Conservation (phyloP, 2,113 vertebrate genomes). For the Lasiurus borealis region DNA sequence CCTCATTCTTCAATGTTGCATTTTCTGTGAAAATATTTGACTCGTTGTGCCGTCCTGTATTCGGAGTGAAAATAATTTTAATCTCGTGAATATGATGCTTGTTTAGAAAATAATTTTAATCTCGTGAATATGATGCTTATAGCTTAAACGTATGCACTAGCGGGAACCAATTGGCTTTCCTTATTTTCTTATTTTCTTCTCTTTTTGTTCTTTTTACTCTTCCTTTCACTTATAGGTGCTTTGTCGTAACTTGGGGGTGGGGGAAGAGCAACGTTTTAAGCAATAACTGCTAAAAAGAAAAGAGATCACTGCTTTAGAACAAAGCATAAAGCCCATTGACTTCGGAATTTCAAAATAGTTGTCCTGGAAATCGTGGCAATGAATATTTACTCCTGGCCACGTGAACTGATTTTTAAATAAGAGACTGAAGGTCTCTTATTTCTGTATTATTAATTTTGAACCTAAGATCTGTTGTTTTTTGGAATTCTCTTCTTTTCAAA, state of each 20-base stretch:
- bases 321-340: neutral
- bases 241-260: neutral
- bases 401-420: neutral
- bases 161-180: neutral
- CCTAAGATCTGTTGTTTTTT: neutral
- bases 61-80: neutral
- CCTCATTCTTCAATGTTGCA: neutral
- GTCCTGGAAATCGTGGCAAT: conserved; percentile 23
- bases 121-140: neutral
- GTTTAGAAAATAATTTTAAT: neutral
- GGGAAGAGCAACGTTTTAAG: neutral
- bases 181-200: neutral
- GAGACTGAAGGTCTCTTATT: neutral
- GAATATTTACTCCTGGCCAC: neutral
- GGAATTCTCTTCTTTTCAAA: conserved; percentile 3
- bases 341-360: conserved; percentile 28
- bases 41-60: neutral
- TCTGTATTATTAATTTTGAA: conserved; percentile 27
- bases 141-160: neutral
- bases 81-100: no score
- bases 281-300: neutral
- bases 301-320: conserved; percentile 17
- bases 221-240: neutral
- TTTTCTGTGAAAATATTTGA: neutral
- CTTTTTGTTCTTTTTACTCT: neutral